Conservation (phyloP, 2,797 vertebrate species). For the Rhyacichthys aspro region DNA sequence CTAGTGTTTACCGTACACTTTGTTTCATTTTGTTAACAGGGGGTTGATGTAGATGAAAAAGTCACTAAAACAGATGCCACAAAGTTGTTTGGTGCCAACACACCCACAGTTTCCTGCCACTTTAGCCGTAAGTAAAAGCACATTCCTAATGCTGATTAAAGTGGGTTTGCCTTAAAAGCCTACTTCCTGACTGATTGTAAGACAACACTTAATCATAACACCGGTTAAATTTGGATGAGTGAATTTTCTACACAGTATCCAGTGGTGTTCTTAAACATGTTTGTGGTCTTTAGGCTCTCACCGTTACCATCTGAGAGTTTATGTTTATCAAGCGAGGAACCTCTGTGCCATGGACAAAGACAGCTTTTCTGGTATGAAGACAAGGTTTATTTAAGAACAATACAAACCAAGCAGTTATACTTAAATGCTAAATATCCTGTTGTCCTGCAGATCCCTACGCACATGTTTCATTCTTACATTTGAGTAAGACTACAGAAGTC, state of each 20-base stretch:
- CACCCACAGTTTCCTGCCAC: conserved; percentile 92
- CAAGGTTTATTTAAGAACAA: background rate
- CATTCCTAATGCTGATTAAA: conserved; percentile 51
- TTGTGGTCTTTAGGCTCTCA: conserved; percentile 77
- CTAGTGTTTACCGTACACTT: background rate
- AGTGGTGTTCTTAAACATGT: conserved; percentile 5
- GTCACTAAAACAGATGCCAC: conserved; percentile 81
- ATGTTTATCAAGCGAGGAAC: conserved; percentile 92
- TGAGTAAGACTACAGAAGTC: conserved; percentile 95
- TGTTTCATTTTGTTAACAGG: conserved; percentile 75
- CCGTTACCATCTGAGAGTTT: conserved; percentile 93
- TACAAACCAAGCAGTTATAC: no score
- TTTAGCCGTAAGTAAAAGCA: conserved; percentile 86
- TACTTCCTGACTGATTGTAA: conserved; percentile 31
- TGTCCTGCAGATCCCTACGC: conserved; percentile 88
- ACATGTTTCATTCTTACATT: conserved; percentile 93
- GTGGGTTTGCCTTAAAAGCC: background rate
- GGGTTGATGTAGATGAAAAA: conserved; percentile 89
- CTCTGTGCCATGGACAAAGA: conserved; percentile 96
- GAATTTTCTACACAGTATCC: conserved; percentile 3
- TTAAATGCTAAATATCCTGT: background rate
- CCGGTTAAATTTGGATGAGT: background rate
- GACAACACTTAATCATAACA: conserved; percentile 19
- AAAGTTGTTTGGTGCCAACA: conserved; percentile 90
- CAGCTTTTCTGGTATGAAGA: conserved; percentile 92